Base-by-base conservation (phyloP, 2,113 vertebrate species). In the Dromiciops gliroides region DNA sequence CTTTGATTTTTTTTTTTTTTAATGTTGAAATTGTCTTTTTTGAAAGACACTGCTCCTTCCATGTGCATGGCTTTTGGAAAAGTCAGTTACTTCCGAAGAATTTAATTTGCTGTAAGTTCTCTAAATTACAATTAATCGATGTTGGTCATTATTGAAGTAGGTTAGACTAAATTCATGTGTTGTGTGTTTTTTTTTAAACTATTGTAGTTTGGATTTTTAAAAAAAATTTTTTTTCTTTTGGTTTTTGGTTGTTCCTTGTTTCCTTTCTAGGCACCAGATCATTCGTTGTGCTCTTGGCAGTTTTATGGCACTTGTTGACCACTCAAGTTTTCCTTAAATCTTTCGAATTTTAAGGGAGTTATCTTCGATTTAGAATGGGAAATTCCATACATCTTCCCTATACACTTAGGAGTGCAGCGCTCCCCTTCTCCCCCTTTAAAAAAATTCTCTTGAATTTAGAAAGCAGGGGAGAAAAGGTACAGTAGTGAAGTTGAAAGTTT, bases 401-500 rank as follows among this genome's bases (percentile, higher is more conserved):
- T 23, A 14, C 6, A 22, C 7, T 26, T 53, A 53, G 1, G 9
- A 53, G 8, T 53, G 49, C 28, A 16, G 83, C 14, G 50, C 89
- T 60, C 12, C 53, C 94, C 56, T 92, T 67, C 67, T 23, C 5
- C 23, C 5, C 26, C 12, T n/a, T n/a, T n/a, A n/a, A n/a, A n/a
- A n/a, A n/a, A n/a, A n/a, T 0, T 6, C 8, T 90, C 19, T 53
- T 89, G 47, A 75, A 92, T 47, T 90, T 90, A 92, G 83, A 92
- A 95, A 89, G 52, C 90, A 2, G 91, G 49, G 91, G 83, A 48
- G 60, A 14, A 89, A 93, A 75, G 90, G 16, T 47, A 28, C 50
- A 52, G 51, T 14, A 93, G 94, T 92, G 53, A 90, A 60, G 37
- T 90, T 94, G 50, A 94, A 93, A 94, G 75, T 92, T 89, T 22